These are phyloP conservation scores for Trichogramma evanescens DNA, from an alignment of 2,888 invertebrate species.

Conservation along the genomic window DNA sequence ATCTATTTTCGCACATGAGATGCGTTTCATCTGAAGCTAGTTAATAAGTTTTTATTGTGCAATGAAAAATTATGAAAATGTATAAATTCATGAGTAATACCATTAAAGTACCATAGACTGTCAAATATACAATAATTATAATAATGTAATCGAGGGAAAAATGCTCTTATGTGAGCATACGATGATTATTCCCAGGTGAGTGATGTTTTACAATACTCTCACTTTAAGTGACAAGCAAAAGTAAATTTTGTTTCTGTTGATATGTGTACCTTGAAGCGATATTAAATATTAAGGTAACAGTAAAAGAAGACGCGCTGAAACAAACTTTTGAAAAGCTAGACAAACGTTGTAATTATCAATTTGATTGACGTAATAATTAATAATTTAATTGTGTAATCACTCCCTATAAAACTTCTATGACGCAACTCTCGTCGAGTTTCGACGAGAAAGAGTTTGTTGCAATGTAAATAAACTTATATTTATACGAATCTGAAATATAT, in stretches of 20 bases:
- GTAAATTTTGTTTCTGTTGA: constrained; percentile 19
- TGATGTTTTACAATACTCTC: too few relatives aligned
- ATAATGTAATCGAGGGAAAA: not conserved
- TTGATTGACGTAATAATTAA: constrained; percentile 37
- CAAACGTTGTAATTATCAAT: constrained; percentile 40
- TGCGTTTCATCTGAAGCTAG: constrained; percentile 17
- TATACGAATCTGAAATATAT: constrained; percentile 34
- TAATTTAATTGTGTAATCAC: constrained; percentile 35
- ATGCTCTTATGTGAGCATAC: too few relatives aligned
- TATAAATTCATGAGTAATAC: constrained; percentile 16
- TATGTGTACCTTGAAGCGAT: constrained; percentile 28
- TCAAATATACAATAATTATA: constrained; percentile 11
- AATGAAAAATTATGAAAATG: constrained; percentile 19
- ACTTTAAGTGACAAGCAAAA: not conserved
- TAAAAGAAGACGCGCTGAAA: constrained; percentile 25
- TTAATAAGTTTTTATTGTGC: constrained; percentile 25
- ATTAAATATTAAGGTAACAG: constrained; percentile 3
- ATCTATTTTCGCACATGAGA: constrained; percentile 20
- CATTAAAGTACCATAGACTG: constrained; percentile 16
- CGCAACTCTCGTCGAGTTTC: constrained; percentile 33
- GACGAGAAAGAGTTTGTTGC: constrained; percentile 42
- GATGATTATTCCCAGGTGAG: too few relatives aligned
- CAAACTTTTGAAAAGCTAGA: constrained; percentile 22
- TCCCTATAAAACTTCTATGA: constrained; percentile 29
- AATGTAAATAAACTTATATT: constrained; percentile 48